A percentile compares a stretch with the other conserved stretches of the same genome.
Evolutionary conservation across 2,888 invertebrate genomes (phyloP).

Genomic region (Brachyptera risi): DNA sequence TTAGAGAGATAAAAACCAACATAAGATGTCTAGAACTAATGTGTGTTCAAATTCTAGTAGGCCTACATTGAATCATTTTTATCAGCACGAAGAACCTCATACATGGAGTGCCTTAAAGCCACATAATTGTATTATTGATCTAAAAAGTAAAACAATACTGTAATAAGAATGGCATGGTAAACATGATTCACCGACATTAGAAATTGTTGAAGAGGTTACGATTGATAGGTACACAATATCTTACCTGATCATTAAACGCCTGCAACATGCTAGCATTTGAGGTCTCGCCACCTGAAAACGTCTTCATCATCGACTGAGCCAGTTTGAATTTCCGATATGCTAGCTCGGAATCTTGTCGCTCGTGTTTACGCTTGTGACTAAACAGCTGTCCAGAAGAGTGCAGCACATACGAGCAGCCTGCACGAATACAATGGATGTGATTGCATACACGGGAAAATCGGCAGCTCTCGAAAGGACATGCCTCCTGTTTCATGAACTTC

Average conservation of each 20-base stretch:
- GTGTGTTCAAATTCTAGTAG: too few relatives aligned
- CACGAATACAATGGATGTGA: slow-evolving; percentile 96
- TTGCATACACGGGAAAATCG: slow-evolving; percentile 93
- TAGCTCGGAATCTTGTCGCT: slow-evolving; percentile 87
- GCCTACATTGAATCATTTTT: too few relatives aligned
- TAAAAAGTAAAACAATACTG: background rate
- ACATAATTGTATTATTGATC: too few relatives aligned
- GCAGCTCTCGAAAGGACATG: slow-evolving; percentile 87
- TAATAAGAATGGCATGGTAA: background rate
- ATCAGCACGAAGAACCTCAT: too few relatives aligned
- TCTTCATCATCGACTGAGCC: slow-evolving; percentile 46
- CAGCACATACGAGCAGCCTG: slow-evolving; percentile 91
- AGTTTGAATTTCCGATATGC: slow-evolving; percentile 75
- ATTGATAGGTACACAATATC: too few relatives aligned
- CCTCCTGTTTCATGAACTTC: slow-evolving; percentile 96
- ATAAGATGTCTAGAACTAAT: too few relatives aligned
- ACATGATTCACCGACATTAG: background rate
- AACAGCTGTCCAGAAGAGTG: slow-evolving; percentile 96
- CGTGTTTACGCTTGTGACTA: slow-evolving; percentile 96
- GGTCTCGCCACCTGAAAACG: slow-evolving; percentile 37
- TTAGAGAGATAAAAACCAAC: too few relatives aligned
- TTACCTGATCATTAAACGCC: slow-evolving; percentile 38
- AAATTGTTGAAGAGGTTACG: background rate
- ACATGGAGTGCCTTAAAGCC: too few relatives aligned
- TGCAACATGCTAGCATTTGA: slow-evolving; percentile 32